phyloP scores from a whole-genome alignment of 2,113 vertebrate species.

The Tonatia bakeri region DNA sequence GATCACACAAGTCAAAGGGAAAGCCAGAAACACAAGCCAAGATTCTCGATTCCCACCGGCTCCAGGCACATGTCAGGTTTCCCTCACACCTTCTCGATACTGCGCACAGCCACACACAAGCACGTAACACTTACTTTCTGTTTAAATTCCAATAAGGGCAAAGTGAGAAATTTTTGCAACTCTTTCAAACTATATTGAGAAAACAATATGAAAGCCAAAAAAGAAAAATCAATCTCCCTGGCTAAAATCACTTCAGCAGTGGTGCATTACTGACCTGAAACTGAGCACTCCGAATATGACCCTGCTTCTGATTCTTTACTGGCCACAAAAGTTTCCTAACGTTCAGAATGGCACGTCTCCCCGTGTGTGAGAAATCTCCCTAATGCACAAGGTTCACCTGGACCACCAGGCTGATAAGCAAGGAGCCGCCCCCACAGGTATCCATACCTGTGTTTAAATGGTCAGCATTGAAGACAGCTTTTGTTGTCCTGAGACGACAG shows the following conservation, averaged over 20 bases:
- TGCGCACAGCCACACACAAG: background rate
- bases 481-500: background rate
- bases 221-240: background rate
- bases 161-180: conserved; percentile 19
- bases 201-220: conserved; percentile 5
- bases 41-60: background rate
- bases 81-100: background rate
- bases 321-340: background rate
- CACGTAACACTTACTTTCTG: background rate
- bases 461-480: background rate
- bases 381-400: background rate
- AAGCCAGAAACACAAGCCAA: conserved; percentile 47
- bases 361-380: background rate
- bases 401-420: background rate
- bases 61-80: conserved; percentile 11
- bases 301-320: background rate
- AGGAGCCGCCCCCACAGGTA: background rate
- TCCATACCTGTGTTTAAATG: background rate
- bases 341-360: background rate
- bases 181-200: background rate
- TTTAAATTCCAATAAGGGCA: background rate
- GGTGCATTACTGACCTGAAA: background rate
- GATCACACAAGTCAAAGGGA: conserved; percentile 41
- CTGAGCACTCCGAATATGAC: background rate
- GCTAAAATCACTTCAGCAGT: background rate